Conservation (phyloP, 2,113 vertebrate species). For the Aldabrachelys gigantea region DNA sequence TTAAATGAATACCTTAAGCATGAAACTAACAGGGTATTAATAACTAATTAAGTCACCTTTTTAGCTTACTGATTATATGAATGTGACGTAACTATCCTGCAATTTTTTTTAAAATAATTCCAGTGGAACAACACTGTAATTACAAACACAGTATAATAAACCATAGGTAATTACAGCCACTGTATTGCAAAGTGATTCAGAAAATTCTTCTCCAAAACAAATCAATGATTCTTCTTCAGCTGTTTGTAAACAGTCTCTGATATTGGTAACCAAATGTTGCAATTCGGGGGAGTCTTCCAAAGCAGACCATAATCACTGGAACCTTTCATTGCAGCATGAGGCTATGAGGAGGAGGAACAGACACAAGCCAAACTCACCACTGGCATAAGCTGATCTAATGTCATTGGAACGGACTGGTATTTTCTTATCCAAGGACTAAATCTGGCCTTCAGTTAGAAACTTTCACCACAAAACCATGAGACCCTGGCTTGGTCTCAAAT, state of each 20-base stretch:
- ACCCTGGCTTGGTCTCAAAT: rapidly evolving
- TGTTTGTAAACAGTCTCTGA: neutral
- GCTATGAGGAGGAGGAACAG: neutral
- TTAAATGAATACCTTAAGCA: neutral
- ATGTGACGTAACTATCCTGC: neutral
- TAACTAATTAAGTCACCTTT: neutral
- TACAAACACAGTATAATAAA: neutral
- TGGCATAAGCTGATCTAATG: rapidly evolving
- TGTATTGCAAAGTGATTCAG: rapidly evolving
- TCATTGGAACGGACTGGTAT: neutral
- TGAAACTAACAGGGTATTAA: neutral
- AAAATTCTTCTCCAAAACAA: neutral
- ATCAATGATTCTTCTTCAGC: rapidly evolving
- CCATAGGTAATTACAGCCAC: neutral
- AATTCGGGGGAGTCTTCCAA: neutral
- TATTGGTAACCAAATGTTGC: neutral
- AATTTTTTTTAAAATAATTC: rapidly evolving
- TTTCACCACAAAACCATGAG: rapidly evolving
- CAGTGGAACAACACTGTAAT: neutral
- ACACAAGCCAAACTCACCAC: neutral
- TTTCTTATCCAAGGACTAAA: neutral
- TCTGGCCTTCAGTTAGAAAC: rapidly evolving
- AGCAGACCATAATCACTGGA: neutral
- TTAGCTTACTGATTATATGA: neutral
- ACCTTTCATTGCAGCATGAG: neutral